Evolutionary conservation across 1,140 invertebrate species (phyloP).

Genomic region (Belonocnema kinseyi): DNA sequence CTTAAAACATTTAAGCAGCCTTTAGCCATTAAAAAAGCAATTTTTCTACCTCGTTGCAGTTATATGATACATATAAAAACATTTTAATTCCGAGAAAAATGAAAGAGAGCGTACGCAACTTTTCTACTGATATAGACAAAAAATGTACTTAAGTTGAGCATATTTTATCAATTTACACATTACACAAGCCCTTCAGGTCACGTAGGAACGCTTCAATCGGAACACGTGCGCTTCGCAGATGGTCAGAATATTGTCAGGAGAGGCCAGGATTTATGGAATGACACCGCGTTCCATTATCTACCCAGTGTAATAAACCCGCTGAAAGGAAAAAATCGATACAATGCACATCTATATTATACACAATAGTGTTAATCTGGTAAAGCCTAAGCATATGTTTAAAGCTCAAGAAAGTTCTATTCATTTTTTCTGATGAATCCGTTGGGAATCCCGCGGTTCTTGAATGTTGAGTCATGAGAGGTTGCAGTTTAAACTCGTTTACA

Average conservation of each 20-base stretch:
- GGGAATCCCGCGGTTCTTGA: not conserved
- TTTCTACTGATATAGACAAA: not conserved
- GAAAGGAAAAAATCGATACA: not conserved
- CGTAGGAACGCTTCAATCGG: not conserved
- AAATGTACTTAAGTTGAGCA: not conserved
- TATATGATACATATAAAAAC: too few species aligned
- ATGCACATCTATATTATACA: not conserved
- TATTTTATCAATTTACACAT: not conserved
- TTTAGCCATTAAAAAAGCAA: too few species aligned
- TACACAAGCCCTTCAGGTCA: not conserved
- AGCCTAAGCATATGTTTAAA: not conserved
- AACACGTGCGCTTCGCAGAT: slow-evolving; percentile 11
- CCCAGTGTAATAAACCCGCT: not conserved
- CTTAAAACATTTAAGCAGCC: too few species aligned
- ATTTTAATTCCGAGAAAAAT: too few species aligned
- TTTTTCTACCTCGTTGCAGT: too few species aligned
- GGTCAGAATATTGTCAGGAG: slow-evolving; percentile 3
- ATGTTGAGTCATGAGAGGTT: not conserved
- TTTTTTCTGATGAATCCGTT: slow-evolving; percentile 17
- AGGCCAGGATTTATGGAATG: slow-evolving; percentile 3
- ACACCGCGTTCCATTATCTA: not conserved
- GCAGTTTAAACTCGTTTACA: too few species aligned
- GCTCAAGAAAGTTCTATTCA: not conserved
- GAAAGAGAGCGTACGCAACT: too few species aligned
- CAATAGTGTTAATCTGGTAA: not conserved